Base-by-base conservation (phyloP, 2,797 vertebrate species). In the Notolepis coatsorum region DNA sequence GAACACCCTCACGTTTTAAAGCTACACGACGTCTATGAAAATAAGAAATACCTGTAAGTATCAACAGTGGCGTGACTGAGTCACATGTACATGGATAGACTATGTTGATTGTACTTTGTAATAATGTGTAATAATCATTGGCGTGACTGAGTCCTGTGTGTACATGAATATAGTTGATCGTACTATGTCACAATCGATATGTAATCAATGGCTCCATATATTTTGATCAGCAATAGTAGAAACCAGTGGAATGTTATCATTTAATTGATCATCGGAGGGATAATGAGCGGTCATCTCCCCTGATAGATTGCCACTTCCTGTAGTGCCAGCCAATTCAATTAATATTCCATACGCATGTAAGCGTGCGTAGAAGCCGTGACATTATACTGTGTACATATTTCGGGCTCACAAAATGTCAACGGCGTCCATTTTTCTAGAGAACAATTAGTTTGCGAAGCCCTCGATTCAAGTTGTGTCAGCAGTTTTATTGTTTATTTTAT, bases 11-110 rank as follows among this genome's bases (percentile, higher is more conserved):
- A 98, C 1, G 96, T 98, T 92, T 94, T 98, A 95, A 98, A 97
- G 93, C 93, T 98, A 80, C 95, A 98, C 17, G 96, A 97, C 18
- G 96, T 98, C 93, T 98, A 98, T 66, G 96, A 98, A 95, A 98
- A 98, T 90, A 98, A 97, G 92, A 98, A 98, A 90, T 98, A 97
- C 94, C 93, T 98, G 96, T 98, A 93, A 94, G 96, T 97, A 95
- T 93, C 76, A 60, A 66, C 77, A 78, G 61, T 66, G 43, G 21
- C 48, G 45, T 45, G 1, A n/a, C n/a, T n/a, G n/a, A n/a, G n/a
- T n/a, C n/a, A n/a, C n/a, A n/a, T n/a, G n/a, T n/a, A n/a, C n/a
- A n/a, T n/a, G 57, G 3, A 4, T 52, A 2, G 64, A 13, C 33
- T 6, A 13, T 20, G 21, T 42, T 0, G 38, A 39, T 9, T 63